Conservation (phyloP, 1,140 invertebrate species). For the Ceratosolen fusciceps region DNA sequence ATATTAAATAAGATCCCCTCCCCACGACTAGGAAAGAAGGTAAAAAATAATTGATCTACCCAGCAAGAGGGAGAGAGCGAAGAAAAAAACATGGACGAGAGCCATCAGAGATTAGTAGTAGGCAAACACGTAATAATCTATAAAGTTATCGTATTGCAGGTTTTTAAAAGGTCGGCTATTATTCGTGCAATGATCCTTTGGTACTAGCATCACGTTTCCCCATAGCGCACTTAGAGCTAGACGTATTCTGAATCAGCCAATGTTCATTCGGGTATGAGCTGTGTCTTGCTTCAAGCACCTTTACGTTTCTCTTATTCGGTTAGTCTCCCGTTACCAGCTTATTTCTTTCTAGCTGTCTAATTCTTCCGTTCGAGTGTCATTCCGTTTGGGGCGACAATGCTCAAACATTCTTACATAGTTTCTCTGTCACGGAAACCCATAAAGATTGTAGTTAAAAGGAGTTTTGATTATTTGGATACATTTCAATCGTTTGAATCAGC, state of each 20-base stretch:
- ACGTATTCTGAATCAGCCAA: slow-evolving; percentile 13
- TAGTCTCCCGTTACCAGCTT: slow-evolving; percentile 23
- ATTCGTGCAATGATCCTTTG: slow-evolving; percentile 36
- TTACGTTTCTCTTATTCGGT: slow-evolving; percentile 12
- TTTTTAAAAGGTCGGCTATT: slow-evolving; percentile 22
- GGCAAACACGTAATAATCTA: slow-evolving; percentile 2
- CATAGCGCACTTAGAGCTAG: slow-evolving; percentile 15
- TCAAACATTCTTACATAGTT: not conserved
- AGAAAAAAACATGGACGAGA: not conserved
- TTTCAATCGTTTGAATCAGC: slow-evolving; percentile 8
- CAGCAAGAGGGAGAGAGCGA: not conserved
- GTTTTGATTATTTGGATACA: not conserved
- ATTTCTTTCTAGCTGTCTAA: slow-evolving; percentile 26
- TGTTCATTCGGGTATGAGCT: slow-evolving; percentile 12
- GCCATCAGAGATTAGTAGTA: not conserved
- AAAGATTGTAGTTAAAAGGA: slow-evolving; percentile 23
- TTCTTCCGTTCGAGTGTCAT: not conserved
- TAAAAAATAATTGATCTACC: too few species aligned
- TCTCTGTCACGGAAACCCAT: not conserved
- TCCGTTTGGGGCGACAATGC: not conserved
- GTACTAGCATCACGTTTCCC: slow-evolving; percentile 28
- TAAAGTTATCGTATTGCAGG: slow-evolving; percentile 30
- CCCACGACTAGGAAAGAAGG: too few species aligned
- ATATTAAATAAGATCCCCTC: not conserved
- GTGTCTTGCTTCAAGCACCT: not conserved